These are phyloP conservation scores for Cephus nigrinus DNA, from an alignment of 2,888 invertebrate species.

Conservation along the genomic window DNA sequence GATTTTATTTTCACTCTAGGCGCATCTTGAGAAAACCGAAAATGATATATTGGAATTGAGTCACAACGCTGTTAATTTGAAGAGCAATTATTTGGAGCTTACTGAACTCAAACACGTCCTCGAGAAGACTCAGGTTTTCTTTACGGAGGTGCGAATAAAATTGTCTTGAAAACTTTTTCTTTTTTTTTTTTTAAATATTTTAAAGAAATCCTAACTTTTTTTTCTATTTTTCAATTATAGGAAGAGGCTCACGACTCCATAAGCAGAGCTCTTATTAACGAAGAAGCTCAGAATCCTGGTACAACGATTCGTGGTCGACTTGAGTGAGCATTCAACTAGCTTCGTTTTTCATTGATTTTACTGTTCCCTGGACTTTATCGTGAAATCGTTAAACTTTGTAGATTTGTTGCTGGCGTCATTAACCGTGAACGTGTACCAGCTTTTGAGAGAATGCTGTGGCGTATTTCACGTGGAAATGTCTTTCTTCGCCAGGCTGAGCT, in stretches of 20 bases:
- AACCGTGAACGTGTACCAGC: constrained; percentile 87
- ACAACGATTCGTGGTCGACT: constrained; percentile 60
- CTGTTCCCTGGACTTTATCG: neutral
- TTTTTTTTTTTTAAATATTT: neutral
- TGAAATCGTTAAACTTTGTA: constrained; percentile 45
- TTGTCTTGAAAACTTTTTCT: neutral
- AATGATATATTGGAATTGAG: constrained; percentile 94
- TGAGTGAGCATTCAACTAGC: constrained; percentile 56
- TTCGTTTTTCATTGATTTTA: constrained; percentile 3
- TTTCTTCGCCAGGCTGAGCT: constrained; percentile 89
- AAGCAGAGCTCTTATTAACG: constrained; percentile 71
- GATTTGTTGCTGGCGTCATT: constrained; percentile 95
- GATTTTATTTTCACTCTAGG: constrained; percentile 67
- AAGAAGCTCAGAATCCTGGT: constrained; percentile 61
- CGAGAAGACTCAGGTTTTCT: constrained; percentile 91
- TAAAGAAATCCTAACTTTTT: neutral
- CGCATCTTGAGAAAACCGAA: constrained; percentile 95
- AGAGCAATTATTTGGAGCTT: constrained; percentile 91
- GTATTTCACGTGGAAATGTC: constrained; percentile 92
- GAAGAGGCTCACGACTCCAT: constrained; percentile 75
- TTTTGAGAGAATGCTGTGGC: constrained; percentile 94
- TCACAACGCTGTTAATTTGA: constrained; percentile 90
- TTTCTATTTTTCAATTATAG: constrained; percentile 46
- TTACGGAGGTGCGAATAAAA: constrained; percentile 73
- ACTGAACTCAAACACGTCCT: constrained; percentile 92